A percentile compares a stretch with the other conserved stretches of the same genome.
These are phyloP conservation scores for Cyanoramphus novaezelandiae DNA, from an alignment of 2,113 vertebrate species.

Conservation along the genomic window DNA sequence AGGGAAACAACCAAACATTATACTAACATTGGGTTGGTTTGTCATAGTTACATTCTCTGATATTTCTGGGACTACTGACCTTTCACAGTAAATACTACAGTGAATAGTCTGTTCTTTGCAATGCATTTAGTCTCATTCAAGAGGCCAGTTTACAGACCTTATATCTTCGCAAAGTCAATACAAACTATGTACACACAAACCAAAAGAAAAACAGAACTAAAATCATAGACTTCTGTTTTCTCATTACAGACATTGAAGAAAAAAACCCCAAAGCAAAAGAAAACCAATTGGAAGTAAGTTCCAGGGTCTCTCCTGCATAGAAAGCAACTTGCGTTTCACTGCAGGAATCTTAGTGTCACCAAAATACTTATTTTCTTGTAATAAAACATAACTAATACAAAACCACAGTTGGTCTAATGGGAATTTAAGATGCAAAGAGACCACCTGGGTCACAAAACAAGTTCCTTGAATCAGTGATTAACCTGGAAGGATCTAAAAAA, in stretches of 20 bases:
- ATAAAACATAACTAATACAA: neutral
- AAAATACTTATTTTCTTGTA: neutral
- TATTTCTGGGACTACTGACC: neutral
- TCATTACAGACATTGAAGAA: neutral
- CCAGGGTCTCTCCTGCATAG: neutral
- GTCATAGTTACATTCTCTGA: neutral
- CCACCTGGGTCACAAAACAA: neutral
- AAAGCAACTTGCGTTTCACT: neutral
- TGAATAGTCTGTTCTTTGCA: neutral
- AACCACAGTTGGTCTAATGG: neutral
- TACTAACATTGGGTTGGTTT: neutral
- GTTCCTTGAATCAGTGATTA: neutral
- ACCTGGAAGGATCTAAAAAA: neutral
- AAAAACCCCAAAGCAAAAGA: accelerated
- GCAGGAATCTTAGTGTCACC: neutral
- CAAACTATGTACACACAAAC: neutral
- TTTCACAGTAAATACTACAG: neutral
- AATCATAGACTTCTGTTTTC: neutral
- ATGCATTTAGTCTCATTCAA: neutral
- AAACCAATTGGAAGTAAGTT: neutral
- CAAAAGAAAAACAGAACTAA: neutral
- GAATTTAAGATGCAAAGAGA: neutral
- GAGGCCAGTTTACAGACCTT: neutral
- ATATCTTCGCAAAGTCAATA: neutral
- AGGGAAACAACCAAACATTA: neutral